Evolutionary conservation across 2,797 vertebrate species (phyloP).

Genomic region (Pelodytes ibericus): DNA sequence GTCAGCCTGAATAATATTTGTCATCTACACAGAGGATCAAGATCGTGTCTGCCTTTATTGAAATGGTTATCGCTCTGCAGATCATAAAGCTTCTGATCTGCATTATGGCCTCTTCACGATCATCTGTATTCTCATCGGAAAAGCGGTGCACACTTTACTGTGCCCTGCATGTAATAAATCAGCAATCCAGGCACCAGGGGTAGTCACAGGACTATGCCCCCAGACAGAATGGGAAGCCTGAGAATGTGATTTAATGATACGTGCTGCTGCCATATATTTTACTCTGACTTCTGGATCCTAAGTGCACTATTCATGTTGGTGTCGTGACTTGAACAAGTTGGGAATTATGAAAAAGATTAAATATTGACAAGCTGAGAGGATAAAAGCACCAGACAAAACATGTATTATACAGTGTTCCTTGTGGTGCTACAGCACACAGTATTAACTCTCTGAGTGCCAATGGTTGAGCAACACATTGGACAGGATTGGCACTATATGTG

Average conservation of each 20-base stretch:
- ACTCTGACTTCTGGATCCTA: background rate
- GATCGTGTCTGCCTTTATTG: constrained; percentile 12
- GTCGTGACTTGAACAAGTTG: background rate
- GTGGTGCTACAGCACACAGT: too few relatives aligned
- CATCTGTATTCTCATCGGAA: constrained; percentile 19
- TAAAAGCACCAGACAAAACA: too few relatives aligned
- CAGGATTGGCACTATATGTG: too few relatives aligned
- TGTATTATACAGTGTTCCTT: too few relatives aligned
- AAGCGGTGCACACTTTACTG: background rate
- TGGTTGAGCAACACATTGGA: too few relatives aligned
- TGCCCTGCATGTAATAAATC: constrained; percentile 20
- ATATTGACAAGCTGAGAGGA: background rate
- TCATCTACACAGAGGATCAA: constrained; percentile 16
- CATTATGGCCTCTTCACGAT: constrained; percentile 26
- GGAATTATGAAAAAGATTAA: background rate
- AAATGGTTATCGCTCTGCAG: constrained; percentile 23
- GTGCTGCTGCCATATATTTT: background rate
- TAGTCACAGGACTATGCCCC: constrained; percentile 6
- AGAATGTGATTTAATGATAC: constrained; percentile 21
- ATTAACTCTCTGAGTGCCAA: too few relatives aligned
- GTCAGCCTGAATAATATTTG: constrained; percentile 5
- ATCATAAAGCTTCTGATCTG: constrained; percentile 37
- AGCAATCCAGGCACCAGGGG: constrained; percentile 26
- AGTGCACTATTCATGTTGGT: background rate
- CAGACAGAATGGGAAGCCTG: background rate